Evolutionary conservation across 2,888 invertebrate species (phyloP).

Genomic region (Agriopis leucophaearia): DNA sequence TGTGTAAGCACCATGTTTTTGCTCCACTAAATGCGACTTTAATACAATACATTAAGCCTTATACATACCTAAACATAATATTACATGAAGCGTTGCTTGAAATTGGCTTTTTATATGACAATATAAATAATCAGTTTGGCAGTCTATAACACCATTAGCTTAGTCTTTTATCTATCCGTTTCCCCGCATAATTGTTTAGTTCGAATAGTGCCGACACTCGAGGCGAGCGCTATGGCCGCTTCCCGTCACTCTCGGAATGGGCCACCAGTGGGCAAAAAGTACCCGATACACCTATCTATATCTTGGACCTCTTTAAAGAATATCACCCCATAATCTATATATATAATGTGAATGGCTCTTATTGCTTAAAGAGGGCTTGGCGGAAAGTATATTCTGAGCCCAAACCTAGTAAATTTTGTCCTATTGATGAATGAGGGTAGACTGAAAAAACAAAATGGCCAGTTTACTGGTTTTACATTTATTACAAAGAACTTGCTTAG

Average conservation of each 20-base stretch:
- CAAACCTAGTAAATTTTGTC: neutral
- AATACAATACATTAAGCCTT: too few relatives aligned
- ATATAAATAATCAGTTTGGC: too few relatives aligned
- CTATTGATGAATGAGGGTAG: too few relatives aligned
- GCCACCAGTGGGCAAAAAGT: conserved; percentile 48
- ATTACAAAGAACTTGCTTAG: too few relatives aligned
- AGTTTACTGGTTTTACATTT: too few relatives aligned
- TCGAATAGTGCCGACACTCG: conserved; percentile 64
- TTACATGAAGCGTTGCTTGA: too few relatives aligned
- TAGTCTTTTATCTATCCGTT: conserved; percentile 11
- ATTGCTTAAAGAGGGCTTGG: neutral
- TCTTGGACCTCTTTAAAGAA: conserved; percentile 14
- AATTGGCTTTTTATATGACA: too few relatives aligned
- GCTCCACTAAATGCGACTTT: too few relatives aligned
- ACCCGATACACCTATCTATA: conserved; percentile 26
- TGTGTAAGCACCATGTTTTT: too few relatives aligned
- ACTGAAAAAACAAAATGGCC: too few relatives aligned
- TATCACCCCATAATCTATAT: conserved; percentile 11
- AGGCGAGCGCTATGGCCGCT: conserved; percentile 61
- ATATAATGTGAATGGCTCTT: neutral
- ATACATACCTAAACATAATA: too few relatives aligned
- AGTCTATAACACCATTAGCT: too few relatives aligned
- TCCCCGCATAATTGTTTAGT: conserved; percentile 61
- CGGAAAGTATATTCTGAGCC: neutral
- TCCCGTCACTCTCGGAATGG: conserved; percentile 67